These are phyloP conservation scores for Melitaea cinxia DNA, from an alignment of 1,140 invertebrate species.

Conservation along the genomic window DNA sequence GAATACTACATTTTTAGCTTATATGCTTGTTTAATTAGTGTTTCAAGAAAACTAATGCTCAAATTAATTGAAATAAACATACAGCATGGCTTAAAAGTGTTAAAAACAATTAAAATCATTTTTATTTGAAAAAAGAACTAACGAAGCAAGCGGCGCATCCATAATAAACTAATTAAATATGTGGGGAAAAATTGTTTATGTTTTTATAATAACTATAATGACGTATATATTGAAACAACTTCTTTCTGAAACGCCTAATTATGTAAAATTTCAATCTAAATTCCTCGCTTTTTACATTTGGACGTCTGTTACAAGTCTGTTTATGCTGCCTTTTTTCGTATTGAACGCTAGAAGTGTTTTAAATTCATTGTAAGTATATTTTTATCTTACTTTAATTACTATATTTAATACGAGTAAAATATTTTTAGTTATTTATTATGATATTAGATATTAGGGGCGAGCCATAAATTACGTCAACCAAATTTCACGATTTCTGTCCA, in stretches of 20 bases:
- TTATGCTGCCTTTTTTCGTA: conserved; percentile 77
- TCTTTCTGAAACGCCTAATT: conserved; percentile 77
- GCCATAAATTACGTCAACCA: too few relatives aligned
- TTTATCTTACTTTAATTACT: not conserved
- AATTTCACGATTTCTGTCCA: too few relatives aligned
- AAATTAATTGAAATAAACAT: too few relatives aligned
- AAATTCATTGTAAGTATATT: conserved; percentile 76
- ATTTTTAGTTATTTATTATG: too few relatives aligned
- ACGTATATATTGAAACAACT: conserved; percentile 77
- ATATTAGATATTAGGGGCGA: too few relatives aligned
- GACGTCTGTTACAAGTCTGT: conserved; percentile 66
- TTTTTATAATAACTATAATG: conserved; percentile 61
- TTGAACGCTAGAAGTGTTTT: conserved; percentile 79
- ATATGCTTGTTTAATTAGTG: too few relatives aligned
- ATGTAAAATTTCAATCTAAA: conserved; percentile 80
- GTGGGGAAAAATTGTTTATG: conserved; percentile 74
- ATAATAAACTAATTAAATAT: conserved; percentile 45
- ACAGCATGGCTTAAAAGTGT: too few relatives aligned
- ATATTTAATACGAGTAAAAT: not conserved
- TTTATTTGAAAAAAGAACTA: conserved; percentile 6
- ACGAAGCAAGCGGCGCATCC: not conserved
- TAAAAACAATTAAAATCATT: conserved; percentile 12
- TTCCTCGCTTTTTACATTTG: conserved; percentile 78
- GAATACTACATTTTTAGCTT: too few relatives aligned
- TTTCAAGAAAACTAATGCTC: too few relatives aligned